A percentile compares a stretch with the other conserved stretches of the same genome.
These are phyloP conservation scores for Episyrphus balteatus DNA, from an alignment of 1,140 invertebrate species.

Conservation along the genomic window DNA sequence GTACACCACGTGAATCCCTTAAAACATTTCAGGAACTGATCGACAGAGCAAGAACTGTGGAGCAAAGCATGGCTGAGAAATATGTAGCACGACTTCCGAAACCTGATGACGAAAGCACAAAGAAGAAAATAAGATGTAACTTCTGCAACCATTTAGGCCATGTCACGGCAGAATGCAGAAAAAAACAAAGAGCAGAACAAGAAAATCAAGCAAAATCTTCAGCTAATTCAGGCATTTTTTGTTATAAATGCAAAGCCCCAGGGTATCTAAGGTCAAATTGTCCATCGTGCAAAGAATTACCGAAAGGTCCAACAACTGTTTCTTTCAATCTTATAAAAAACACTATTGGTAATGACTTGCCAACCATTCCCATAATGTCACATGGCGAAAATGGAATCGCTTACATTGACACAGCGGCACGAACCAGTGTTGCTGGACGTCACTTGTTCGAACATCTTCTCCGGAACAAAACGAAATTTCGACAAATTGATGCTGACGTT, in stretches of 20 bases:
- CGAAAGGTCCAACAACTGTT: no score
- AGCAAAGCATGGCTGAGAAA: neutral
- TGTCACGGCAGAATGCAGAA: no score
- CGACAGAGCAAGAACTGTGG: neutral
- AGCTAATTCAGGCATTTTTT: no score
- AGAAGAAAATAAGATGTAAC: neutral
- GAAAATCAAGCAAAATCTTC: neutral
- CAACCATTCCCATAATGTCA: no score
- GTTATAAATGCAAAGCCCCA: no score
- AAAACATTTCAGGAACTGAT: slow-evolving; percentile 5
- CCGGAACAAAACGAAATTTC: neutral
- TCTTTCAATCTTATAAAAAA: no score
- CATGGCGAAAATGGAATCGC: no score
- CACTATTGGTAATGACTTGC: no score
- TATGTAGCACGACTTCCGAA: no score
- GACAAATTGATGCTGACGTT: no score
- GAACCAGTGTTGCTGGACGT: slow-evolving; percentile 2
- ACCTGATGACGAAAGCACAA: no score
- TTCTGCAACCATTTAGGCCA: neutral
- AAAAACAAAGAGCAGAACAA: neutral
- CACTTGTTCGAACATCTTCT: neutral
- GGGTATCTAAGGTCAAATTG: neutral
- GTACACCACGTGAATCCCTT: slow-evolving; percentile 2
- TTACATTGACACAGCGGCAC: slow-evolving; percentile 4
- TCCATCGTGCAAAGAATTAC: neutral